Percentiles rank a stretch among this genome's conserved stretches.
Conservation (phyloP, 2,888 invertebrate genomes). For the Ennomos quercinarius region DNA sequence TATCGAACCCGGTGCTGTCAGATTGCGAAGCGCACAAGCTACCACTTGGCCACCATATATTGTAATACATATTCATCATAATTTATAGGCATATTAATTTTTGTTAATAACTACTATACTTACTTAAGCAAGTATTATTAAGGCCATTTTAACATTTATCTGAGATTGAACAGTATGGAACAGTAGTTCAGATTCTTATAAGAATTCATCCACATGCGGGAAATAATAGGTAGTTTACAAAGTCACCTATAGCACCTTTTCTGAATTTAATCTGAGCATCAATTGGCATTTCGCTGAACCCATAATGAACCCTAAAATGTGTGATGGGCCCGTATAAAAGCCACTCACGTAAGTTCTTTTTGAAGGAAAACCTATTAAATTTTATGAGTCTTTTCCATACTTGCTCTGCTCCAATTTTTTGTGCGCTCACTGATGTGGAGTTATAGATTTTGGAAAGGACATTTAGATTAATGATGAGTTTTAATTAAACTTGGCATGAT, state of each 20-base stretch:
- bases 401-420: slow-evolving; percentile 82
- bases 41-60: too few species aligned
- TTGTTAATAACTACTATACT: too few species aligned
- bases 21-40: too few species aligned
- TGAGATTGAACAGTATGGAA: too few species aligned
- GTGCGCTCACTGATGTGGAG: slow-evolving; percentile 50
- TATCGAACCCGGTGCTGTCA: too few species aligned
- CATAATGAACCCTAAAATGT: slow-evolving; percentile 53
- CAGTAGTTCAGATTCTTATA: too few species aligned
- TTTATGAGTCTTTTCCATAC: slow-evolving; percentile 83
- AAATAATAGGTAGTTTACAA: not conserved
- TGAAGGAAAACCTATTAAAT: slow-evolving; percentile 83
- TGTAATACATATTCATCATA: too few species aligned
- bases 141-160: too few species aligned
- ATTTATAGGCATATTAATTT: too few species aligned
- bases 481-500: too few species aligned
- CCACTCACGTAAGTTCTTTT: slow-evolving; percentile 77
- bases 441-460: slow-evolving; percentile 53
- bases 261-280: slow-evolving; percentile 35
- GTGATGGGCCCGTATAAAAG: slow-evolving; percentile 66
- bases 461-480: not conserved
- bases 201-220: too few species aligned
- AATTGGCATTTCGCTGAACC: slow-evolving; percentile 40
- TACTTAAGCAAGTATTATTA: too few species aligned
- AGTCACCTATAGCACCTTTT: slow-evolving; percentile 18